Percentiles rank a stretch among this genome's conserved stretches.
phyloP scores from a whole-genome alignment of 2,797 vertebrate species.

The Halcyon smyrnensis region DNA sequence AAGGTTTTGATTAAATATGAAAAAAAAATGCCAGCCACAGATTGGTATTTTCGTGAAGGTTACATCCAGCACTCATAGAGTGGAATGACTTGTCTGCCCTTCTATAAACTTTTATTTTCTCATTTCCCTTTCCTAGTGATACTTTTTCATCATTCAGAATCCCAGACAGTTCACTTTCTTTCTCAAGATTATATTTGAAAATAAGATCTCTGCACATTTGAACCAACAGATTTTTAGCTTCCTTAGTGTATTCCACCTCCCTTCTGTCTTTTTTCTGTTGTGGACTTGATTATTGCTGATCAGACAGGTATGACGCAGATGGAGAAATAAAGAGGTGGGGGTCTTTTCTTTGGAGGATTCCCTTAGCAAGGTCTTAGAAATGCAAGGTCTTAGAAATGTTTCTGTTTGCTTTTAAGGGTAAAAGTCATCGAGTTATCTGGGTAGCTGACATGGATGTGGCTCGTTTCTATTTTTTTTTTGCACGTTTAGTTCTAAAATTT shows the following conservation, averaged over 20 bases:
- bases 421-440: background rate
- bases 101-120: background rate
- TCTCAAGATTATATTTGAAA: background rate
- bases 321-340: background rate
- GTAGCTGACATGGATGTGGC: background rate
- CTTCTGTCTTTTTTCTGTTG: background rate
- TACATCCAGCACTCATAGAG: background rate
- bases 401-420: background rate
- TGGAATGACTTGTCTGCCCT: background rate
- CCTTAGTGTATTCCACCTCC: background rate
- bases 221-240: background rate
- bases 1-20: background rate
- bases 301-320: background rate
- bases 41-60: background rate
- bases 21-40: background rate
- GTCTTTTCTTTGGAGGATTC: background rate
- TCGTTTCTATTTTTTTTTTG: background rate
- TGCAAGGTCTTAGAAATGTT: background rate
- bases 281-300: background rate
- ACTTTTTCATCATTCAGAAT: background rate
- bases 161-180: background rate
- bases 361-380: background rate
- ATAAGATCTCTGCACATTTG: background rate
- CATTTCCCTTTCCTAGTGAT: background rate
- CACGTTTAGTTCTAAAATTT: slow-evolving; percentile 23